These are phyloP conservation scores for Chlorodrepanis virens DNA, from an alignment of 2,113 vertebrate species.

Conservation along the genomic window DNA sequence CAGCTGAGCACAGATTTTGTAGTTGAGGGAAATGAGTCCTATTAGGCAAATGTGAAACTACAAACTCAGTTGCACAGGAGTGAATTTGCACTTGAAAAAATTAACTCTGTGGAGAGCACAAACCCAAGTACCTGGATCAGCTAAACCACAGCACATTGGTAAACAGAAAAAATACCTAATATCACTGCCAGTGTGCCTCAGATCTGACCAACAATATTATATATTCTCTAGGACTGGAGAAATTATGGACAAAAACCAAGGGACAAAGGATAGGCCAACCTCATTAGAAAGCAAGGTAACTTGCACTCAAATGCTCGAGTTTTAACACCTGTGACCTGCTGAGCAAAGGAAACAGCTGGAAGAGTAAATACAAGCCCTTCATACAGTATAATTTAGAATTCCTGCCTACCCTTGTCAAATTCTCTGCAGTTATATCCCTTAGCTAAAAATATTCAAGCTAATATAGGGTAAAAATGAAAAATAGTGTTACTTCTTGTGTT, in stretches of 20 bases:
- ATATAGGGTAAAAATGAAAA: not conserved
- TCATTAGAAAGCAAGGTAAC: not conserved
- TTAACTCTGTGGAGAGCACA: not conserved
- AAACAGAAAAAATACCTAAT: not conserved
- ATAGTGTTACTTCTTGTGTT: not conserved
- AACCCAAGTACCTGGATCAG: not conserved
- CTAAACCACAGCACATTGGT: fast-evolving
- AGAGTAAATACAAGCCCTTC: not conserved
- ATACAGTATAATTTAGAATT: not conserved
- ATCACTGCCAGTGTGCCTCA: not conserved
- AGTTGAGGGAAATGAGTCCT: not conserved
- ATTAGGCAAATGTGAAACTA: not conserved
- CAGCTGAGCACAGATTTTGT: not conserved
- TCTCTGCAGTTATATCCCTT: not conserved
- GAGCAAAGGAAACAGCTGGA: not conserved
- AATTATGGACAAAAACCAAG: not conserved
- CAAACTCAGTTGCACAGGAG: not conserved
- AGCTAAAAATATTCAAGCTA: not conserved
- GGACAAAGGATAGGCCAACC: not conserved
- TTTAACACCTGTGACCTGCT: not conserved
- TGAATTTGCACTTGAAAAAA: not conserved
- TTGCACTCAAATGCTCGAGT: not conserved
- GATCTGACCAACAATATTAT: not conserved
- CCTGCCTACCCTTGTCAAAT: not conserved
- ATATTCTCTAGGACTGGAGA: not conserved